These are phyloP conservation scores for Trissoscelio sp. DNA, from an alignment of 2,888 invertebrate species.

Conservation along the genomic window DNA sequence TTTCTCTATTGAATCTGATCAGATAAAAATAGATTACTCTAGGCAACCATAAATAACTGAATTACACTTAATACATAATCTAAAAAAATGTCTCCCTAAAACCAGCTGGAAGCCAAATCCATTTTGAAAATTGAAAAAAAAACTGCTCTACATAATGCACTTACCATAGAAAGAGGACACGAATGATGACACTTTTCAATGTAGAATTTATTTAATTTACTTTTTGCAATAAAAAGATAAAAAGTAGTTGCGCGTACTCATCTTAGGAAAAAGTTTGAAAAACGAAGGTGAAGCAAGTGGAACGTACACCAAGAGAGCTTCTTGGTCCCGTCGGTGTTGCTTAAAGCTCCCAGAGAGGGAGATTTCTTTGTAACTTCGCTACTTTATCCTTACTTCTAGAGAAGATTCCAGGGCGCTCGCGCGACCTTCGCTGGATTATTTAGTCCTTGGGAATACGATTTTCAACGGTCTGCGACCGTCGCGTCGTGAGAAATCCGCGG, in stretches of 20 bases:
- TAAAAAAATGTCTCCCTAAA: slow-evolving; percentile 4
- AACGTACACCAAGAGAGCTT: slow-evolving; percentile 54
- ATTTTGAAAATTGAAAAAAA: slow-evolving; percentile 35
- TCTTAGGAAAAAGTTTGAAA: slow-evolving; percentile 58
- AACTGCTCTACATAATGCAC: slow-evolving; percentile 29
- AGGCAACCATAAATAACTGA: not conserved
- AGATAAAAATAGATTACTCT: slow-evolving; percentile 1
- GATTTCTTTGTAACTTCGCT: slow-evolving; percentile 76
- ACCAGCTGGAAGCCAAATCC: not conserved
- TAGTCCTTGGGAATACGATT: slow-evolving; percentile 66
- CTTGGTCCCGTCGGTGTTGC: slow-evolving; percentile 71
- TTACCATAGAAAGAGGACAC: slow-evolving; percentile 10
- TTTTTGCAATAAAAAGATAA: slow-evolving; percentile 71
- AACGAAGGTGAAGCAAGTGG: slow-evolving; percentile 55
- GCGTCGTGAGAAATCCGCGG: slow-evolving; percentile 58
- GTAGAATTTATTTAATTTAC: slow-evolving; percentile 71
- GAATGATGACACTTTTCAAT: slow-evolving; percentile 60
- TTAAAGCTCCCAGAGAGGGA: slow-evolving; percentile 72
- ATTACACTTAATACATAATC: slow-evolving; percentile 1
- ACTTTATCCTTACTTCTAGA: slow-evolving; percentile 74
- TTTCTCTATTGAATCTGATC: slow-evolving; percentile 1
- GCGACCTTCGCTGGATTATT: slow-evolving; percentile 69
- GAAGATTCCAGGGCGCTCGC: slow-evolving; percentile 58
- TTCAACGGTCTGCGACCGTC: slow-evolving; percentile 58
- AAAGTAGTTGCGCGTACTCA: slow-evolving; percentile 70